Percentiles rank a stretch among this genome's conserved stretches.
Evolutionary conservation across 1,140 invertebrate genomes (phyloP).

Genomic region (Sweltsa coloradensis): DNA sequence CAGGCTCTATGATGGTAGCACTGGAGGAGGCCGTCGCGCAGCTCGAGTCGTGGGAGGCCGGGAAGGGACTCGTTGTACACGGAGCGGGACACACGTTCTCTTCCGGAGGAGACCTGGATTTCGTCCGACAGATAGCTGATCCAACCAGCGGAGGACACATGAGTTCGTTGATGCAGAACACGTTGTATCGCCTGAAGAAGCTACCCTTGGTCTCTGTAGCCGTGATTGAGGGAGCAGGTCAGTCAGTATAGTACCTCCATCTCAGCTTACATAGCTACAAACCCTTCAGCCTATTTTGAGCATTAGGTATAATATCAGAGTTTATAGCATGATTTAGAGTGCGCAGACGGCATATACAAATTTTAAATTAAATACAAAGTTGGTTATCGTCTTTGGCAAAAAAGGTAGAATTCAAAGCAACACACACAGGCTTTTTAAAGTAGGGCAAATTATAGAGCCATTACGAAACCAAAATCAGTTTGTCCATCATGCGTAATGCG

Average conservation of each 20-base stretch:
- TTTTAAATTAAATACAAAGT: too few species aligned
- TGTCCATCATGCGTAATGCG: neutral
- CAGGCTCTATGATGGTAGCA: slow-evolving; percentile 53
- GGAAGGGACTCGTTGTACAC: slow-evolving; percentile 40
- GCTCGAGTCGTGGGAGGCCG: slow-evolving; percentile 36
- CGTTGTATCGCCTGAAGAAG: slow-evolving; percentile 30
- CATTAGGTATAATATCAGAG: neutral
- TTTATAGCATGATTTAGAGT: neutral
- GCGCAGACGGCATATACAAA: neutral
- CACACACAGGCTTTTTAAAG: neutral
- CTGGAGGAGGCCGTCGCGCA: slow-evolving; percentile 31
- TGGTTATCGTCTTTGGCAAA: too few species aligned
- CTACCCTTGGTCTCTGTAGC: slow-evolving; percentile 40
- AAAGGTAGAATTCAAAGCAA: neutral
- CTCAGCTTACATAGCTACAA: neutral
- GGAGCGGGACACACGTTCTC: slow-evolving; percentile 39
- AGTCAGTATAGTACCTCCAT: neutral
- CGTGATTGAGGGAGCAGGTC: slow-evolving; percentile 35
- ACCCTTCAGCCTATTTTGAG: too few species aligned
- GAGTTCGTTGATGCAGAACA: slow-evolving; percentile 37
- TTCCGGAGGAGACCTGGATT: slow-evolving; percentile 43
- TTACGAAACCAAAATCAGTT: neutral
- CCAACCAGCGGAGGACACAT: slow-evolving; percentile 32
- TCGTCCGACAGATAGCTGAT: slow-evolving; percentile 28
- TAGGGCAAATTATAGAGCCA: neutral